These are phyloP conservation scores for Salmo trutta DNA, from an alignment of 2,797 vertebrate genomes.

Conservation along the genomic window DNA sequence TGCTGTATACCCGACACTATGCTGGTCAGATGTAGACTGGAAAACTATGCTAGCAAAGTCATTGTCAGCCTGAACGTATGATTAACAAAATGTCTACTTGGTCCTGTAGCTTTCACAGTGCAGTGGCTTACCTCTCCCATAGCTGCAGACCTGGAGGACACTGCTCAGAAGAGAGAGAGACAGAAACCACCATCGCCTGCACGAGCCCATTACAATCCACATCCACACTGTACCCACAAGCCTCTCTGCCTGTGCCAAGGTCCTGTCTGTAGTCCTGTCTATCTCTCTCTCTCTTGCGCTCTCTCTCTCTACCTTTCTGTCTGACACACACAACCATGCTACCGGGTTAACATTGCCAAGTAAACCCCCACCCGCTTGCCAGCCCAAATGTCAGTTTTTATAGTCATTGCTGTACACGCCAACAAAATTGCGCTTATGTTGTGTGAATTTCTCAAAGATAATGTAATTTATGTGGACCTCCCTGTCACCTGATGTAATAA, in stretches of 20 bases:
- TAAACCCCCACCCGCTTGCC: neutral
- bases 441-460: neutral
- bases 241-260: neutral
- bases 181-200: conserved; percentile 34
- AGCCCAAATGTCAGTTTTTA: neutral
- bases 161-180: conserved; percentile 39
- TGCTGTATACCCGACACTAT: neutral
- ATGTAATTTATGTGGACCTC: neutral
- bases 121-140: conserved; percentile 54
- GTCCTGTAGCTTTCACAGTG: neutral
- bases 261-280: neutral
- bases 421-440: no score
- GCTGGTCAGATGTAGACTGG: neutral
- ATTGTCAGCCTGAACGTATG: neutral
- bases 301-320: neutral
- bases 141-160: conserved; percentile 47
- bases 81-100: neutral
- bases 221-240: neutral
- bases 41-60: neutral
- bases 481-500: neutral
- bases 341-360: neutral
- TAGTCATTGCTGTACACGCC: no score
- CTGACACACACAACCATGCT: neutral
- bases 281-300: neutral
- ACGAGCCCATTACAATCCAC: conserved; percentile 46